Evolutionary conservation across 2,888 invertebrate species (phyloP), one percentile per base, ranked within the genome.

Genomic region (Harpalus rufipes): DNA sequence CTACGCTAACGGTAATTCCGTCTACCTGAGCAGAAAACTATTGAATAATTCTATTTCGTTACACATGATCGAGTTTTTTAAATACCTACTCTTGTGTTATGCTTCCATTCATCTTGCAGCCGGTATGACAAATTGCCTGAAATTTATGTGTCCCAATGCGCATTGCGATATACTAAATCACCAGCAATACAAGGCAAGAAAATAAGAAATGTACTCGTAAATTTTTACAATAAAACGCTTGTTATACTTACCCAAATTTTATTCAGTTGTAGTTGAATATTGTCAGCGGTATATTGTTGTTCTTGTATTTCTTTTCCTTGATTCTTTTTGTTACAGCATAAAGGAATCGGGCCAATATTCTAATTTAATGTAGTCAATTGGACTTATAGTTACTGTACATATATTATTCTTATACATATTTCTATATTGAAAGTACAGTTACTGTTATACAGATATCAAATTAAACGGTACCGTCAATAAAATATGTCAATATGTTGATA

Each of bases 31-130:
- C 63, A 25, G 68, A 39, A 74, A 74, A 51, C 74, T 83, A 83
- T 83, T 83, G 83, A 83, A 83, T 83, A 83, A 76, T 83, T 74
- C 25, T 74, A 83, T 76, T 83, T 83, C 41, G 83, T 83, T 21
- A 41, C 83, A 76, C 83, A 74, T 83, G 83, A 83, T 83, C 74
- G 76, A 59, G 12, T 76, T 83, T 83, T 83, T 83, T 83, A 83
- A 83, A 74, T 83, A 83, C 59, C 39, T 63, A 21, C 63, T 63
- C 63, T 8, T 18, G 65, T 56, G 65, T 81, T 79, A 51, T 81
- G 10, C 81, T 32, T 41, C 68, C 61, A 83, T 74, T 83, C 59
- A 76, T 61, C 68, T 25, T 21, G 76, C 63, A 25, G 44, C 18
- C 25, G 58, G 63, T 76, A 83, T 76, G 83, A 83, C 83, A 83